phyloP scores from a whole-genome alignment of 1,140 invertebrate genomes.

The Lordiphosa stackelbergi region DNA sequence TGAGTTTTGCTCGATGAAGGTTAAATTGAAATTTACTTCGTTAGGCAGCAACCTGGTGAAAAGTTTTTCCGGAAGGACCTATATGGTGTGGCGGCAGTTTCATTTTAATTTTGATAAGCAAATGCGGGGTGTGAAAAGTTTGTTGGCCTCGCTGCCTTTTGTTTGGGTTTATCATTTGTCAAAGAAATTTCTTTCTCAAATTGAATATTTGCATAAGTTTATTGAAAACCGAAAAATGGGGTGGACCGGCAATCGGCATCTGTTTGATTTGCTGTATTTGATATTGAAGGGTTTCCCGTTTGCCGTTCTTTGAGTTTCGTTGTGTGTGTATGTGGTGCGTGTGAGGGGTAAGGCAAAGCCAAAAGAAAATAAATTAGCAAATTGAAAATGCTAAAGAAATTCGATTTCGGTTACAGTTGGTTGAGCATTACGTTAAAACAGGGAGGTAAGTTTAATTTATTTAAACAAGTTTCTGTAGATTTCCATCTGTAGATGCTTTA shows the following conservation, averaged over 20 bases:
- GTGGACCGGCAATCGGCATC: slow-evolving; percentile 10
- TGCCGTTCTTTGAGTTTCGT: too few species aligned
- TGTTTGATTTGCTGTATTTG: slow-evolving; percentile 42
- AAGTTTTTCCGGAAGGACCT: slow-evolving; percentile 47
- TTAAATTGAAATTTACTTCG: slow-evolving; percentile 75
- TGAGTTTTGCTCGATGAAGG: slow-evolving; percentile 73
- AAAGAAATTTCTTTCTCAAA: slow-evolving; percentile 56
- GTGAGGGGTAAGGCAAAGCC: too few species aligned
- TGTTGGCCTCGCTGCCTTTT: slow-evolving; percentile 66
- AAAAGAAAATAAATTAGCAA: too few species aligned
- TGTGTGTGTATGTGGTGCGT: too few species aligned
- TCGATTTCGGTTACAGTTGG: too few species aligned
- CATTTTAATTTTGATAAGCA: slow-evolving; percentile 70
- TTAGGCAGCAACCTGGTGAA: slow-evolving; percentile 42
- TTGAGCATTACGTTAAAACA: too few species aligned
- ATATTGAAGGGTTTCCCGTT: slow-evolving; percentile 13
- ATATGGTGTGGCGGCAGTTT: slow-evolving; percentile 41
- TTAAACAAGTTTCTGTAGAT: background rate
- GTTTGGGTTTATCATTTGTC: slow-evolving; percentile 72
- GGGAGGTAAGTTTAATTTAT: slow-evolving; percentile 3
- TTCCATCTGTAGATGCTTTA: background rate
- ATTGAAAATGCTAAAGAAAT: too few species aligned
- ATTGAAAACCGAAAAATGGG: slow-evolving; percentile 50
- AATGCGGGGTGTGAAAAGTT: slow-evolving; percentile 65
- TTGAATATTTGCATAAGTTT: slow-evolving; percentile 75